Conservation (phyloP, 2,888 invertebrate genomes). For the Torymus tubicola region DNA sequence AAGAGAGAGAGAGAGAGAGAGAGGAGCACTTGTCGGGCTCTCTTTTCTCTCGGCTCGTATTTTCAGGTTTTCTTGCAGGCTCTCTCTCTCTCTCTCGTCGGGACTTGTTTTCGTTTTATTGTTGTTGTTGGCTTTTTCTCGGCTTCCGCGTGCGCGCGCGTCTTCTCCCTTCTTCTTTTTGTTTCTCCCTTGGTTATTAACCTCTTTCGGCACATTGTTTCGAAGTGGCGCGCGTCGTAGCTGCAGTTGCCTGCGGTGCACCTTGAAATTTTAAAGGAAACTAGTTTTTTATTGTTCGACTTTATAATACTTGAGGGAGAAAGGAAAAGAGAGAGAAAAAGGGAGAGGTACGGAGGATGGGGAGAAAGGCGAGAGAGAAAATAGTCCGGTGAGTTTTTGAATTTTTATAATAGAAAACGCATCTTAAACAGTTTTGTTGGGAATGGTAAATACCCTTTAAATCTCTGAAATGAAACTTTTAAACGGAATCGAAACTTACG, state of each 20-base stretch:
- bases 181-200: slow-evolving; percentile 16
- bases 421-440: too few relatives aligned
- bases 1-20: not conserved
- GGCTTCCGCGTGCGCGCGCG: not conserved
- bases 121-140: slow-evolving; percentile 7
- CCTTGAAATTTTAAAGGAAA: too few relatives aligned
- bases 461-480: too few relatives aligned
- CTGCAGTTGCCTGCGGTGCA: too few relatives aligned
- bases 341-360: not conserved
- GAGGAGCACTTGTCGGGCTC: slow-evolving; percentile 8
- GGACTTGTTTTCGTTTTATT: not conserved
- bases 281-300: slow-evolving; percentile 1
- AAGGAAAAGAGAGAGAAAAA: slow-evolving; percentile 34
- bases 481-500: too few relatives aligned
- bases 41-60: not conserved
- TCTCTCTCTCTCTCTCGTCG: not conserved
- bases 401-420: too few relatives aligned
- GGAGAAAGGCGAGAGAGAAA: not conserved
- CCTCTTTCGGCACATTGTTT: slow-evolving; percentile 29
- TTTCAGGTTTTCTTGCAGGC: not conserved
- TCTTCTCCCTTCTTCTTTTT: not conserved
- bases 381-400: not conserved
- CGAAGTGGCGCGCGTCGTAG: not conserved
- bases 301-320: not conserved
- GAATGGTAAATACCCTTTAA: too few relatives aligned